These are phyloP conservation scores for Thunnus albacares DNA, from an alignment of 2,797 vertebrate species.

Conservation along the genomic window DNA sequence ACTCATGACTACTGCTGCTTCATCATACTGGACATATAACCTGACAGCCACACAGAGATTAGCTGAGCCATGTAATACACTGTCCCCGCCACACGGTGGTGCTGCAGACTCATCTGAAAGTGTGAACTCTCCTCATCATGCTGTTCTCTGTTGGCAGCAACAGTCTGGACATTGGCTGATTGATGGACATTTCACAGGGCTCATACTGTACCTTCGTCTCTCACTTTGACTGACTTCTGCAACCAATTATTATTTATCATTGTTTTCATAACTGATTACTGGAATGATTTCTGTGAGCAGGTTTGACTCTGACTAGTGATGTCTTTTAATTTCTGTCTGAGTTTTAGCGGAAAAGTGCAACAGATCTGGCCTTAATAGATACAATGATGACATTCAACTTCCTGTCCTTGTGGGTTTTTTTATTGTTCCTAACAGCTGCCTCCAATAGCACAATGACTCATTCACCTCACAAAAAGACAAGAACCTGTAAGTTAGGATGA, in stretches of 20 bases:
- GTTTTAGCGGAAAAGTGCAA: constrained; percentile 19
- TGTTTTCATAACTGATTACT: background rate
- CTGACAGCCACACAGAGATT: constrained; percentile 42
- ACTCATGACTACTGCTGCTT: background rate
- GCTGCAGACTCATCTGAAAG: background rate
- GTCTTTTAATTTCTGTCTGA: constrained; percentile 30
- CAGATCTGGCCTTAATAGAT: constrained; percentile 52
- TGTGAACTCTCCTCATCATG: background rate
- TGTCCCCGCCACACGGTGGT: constrained; percentile 1
- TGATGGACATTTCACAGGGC: constrained; percentile 14
- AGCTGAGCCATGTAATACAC: constrained; percentile 14
- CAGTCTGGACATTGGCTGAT: background rate
- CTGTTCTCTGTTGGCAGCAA: constrained; percentile 17
- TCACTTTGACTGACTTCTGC: background rate
- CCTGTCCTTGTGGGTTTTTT: constrained; percentile 6
- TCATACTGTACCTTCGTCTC: constrained; percentile 9
- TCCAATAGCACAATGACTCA: background rate
- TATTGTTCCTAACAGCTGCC: background rate
- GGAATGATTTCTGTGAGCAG: constrained; percentile 22
- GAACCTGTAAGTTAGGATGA: background rate
- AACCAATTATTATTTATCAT: constrained; percentile 10
- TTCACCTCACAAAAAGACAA: background rate
- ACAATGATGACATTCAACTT: constrained; percentile 8
- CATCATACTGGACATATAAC: background rate
- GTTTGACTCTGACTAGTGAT: constrained; percentile 12